Base-by-base conservation (phyloP, 64 coral and sea anemone genomes). In the Montipora cactus region DNA sequence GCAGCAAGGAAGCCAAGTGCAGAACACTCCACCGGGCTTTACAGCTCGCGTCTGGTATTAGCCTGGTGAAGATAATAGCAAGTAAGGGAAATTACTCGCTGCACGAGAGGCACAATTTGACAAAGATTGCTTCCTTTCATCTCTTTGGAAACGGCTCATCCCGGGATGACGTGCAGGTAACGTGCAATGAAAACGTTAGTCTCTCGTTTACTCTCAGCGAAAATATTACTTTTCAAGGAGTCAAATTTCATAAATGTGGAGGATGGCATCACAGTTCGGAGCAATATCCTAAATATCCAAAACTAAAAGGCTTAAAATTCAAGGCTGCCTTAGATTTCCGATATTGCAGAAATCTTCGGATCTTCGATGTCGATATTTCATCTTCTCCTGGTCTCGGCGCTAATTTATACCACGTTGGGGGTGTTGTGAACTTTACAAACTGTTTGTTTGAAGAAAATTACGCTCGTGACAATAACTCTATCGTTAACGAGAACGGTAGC, bases 321-420 rank as follows among this genome's bases (percentile, higher is more conserved):
- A 85, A 87, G 13, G 37, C 95, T 3, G 95, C 81, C 19, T 15
- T 96, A 28, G 73, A 96, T 66, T 96, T 96, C 57, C 49, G 92
- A 79, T 96, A 96, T 48, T 93, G 92, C 55, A 96, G 68, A 59
- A 21, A 94, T 79, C 66, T 94, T 25, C 75, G 70, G 2, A 69
- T 96, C 14, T 81, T 52, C 7, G 74, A 90, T 47, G 76, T 96
- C 37, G 76, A 81, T 81, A 89, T 96, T 75, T 94, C 81, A 4
- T 74, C 23, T n/a, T 94, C 91, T 28, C 67, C 74, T 49, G 95
- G 95, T 53, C 62, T 96, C 7, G 95, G 74, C 18, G 51, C 93
- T 51, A 96, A 93, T 77, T 79, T 96, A 14, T 93, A 93, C 59
- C 88, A 96, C 57, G 75, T 90, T 50, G 92, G 91, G 6, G 95